Conservation (phyloP, 2,888 invertebrate species). For the Meghimatium bilineatum region DNA sequence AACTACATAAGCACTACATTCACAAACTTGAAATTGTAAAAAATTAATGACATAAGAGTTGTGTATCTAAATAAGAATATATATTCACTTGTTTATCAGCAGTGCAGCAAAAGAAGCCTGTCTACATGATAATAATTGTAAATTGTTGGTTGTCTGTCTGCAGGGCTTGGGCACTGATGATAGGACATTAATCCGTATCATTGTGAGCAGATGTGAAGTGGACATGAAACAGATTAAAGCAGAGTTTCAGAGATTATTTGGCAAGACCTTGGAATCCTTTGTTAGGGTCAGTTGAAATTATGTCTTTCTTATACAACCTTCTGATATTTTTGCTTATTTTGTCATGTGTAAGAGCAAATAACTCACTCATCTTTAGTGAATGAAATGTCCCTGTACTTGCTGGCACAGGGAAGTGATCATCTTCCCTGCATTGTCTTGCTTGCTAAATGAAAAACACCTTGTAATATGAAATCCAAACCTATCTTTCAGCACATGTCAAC, state of each 20-base stretch:
- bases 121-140: background rate
- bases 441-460: too few species aligned
- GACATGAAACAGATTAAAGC: slow-evolving; percentile 76
- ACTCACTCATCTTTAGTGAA: too few species aligned
- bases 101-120: background rate
- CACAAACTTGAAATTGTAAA: too few species aligned
- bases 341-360: too few species aligned
- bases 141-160: background rate
- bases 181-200: slow-evolving; percentile 70
- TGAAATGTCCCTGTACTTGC: too few species aligned
- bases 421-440: too few species aligned
- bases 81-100: too few species aligned
- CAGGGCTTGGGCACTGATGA: slow-evolving; percentile 76
- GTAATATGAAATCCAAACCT: too few species aligned
- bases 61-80: background rate
- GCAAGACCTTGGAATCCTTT: slow-evolving; percentile 70
- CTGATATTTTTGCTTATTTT: background rate
- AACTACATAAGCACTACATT: too few species aligned
- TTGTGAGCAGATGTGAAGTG: slow-evolving; percentile 74
- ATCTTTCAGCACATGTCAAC: too few species aligned
- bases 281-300: slow-evolving; percentile 65
- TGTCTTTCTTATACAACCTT: background rate
- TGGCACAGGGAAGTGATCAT: too few species aligned
- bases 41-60: too few species aligned
- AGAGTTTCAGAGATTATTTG: slow-evolving; percentile 71